Evolutionary conservation across 2,888 invertebrate species (phyloP).

Genomic region (Agrochola lychnidis): DNA sequence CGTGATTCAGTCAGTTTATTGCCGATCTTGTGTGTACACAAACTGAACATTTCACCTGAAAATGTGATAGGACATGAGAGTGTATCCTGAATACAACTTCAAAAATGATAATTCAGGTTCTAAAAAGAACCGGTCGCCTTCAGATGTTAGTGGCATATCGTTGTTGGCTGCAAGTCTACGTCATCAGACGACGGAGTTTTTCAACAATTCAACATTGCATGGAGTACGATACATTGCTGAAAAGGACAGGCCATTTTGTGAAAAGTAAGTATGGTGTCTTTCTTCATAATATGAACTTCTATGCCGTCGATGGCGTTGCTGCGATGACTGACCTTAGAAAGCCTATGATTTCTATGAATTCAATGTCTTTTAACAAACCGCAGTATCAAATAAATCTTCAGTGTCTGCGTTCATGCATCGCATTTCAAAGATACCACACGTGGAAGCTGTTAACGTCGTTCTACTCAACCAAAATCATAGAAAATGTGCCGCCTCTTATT

Average conservation of each 20-base stretch:
- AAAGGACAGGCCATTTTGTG: slow-evolving; percentile 93
- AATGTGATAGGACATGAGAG: slow-evolving; percentile 79
- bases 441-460: neutral
- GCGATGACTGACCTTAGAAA: neutral
- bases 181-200: slow-evolving; percentile 94
- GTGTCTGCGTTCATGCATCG: neutral
- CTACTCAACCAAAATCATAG: no score
- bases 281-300: neutral
- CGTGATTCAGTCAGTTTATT: slow-evolving; percentile 73
- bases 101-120: slow-evolving; percentile 67
- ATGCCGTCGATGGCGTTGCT: neutral
- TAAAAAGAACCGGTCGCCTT: slow-evolving; percentile 64
- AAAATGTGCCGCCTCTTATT: neutral
- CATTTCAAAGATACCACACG: neutral
- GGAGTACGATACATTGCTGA: slow-evolving; percentile 95
- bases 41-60: slow-evolving; percentile 53
- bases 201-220: slow-evolving; percentile 94
- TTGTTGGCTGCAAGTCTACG: slow-evolving; percentile 92
- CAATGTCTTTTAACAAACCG: no score
- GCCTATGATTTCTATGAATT: neutral
- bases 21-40: slow-evolving; percentile 54
- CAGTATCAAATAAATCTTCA: neutral
- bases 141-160: slow-evolving; percentile 78
- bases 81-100: slow-evolving; percentile 76
- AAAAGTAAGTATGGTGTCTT: slow-evolving; percentile 90